A percentile compares a stretch with the other conserved stretches of the same genome.
These are phyloP conservation scores for Strix uralensis DNA, from an alignment of 2,113 vertebrate genomes.

Conservation along the genomic window DNA sequence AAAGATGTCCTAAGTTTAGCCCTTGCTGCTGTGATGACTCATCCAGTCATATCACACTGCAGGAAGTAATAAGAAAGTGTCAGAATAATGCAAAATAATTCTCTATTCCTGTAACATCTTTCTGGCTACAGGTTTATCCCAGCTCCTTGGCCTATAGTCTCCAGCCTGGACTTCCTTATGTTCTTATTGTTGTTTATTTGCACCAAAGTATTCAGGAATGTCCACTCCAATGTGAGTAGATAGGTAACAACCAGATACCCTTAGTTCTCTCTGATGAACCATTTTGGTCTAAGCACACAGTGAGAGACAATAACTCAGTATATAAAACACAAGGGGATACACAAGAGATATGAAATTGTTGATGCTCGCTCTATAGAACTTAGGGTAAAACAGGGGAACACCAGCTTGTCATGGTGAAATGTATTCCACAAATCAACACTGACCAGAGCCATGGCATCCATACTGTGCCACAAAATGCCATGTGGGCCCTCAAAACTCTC, in stretches of 20 bases:
- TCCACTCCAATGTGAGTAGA: background rate
- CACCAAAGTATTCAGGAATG: background rate
- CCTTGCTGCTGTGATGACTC: constrained; percentile 17
- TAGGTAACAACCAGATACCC: background rate
- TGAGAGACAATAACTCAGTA: background rate
- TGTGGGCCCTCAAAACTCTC: background rate
- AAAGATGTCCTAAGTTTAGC: constrained; percentile 29
- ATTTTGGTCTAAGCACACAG: background rate
- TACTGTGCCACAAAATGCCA: background rate
- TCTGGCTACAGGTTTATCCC: background rate
- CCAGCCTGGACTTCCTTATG: background rate
- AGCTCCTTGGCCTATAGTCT: background rate
- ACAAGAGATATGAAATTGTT: background rate
- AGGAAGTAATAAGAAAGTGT: background rate
- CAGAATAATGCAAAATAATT: background rate
- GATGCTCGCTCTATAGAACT: background rate
- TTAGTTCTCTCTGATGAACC: background rate
- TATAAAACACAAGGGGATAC: background rate
- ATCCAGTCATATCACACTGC: background rate
- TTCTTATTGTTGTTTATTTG: background rate
- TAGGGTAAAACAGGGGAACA: background rate
- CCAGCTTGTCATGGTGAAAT: background rate
- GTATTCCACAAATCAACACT: background rate
- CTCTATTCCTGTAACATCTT: background rate
- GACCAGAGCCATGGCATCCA: background rate